Conservation (phyloP, 2,888 invertebrate genomes). For the Perizoma affinitatum region DNA sequence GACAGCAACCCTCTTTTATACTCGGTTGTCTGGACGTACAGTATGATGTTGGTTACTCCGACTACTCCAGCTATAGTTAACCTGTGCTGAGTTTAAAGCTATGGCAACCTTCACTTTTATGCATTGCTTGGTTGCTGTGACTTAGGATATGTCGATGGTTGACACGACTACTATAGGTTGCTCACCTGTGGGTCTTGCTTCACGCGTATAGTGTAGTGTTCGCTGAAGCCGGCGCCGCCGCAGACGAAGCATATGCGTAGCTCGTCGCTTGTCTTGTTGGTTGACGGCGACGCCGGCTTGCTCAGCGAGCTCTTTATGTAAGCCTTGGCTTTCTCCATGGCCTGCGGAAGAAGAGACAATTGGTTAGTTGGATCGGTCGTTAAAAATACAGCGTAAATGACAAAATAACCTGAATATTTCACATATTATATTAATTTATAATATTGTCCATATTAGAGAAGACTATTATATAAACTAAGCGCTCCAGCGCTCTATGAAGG, state of each 20-base stretch:
- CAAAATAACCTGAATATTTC: neutral
- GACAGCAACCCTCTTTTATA: no score
- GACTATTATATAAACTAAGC: no score
- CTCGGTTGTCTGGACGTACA: no score
- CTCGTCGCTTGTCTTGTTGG: conserved; percentile 84
- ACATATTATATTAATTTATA: no score
- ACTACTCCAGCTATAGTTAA: no score
- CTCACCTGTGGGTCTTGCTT: conserved; percentile 74
- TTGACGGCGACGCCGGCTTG: conserved; percentile 83
- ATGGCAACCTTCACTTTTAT: no score
- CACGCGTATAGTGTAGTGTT: conserved; percentile 86
- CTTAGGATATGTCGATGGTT: neutral
- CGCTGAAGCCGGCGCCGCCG: conserved; percentile 89
- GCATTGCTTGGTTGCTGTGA: no score
- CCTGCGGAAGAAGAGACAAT: conserved; percentile 21
- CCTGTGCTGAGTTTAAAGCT: no score
- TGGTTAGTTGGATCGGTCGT: neutral
- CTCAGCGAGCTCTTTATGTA: conserved; percentile 89
- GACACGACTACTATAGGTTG: neutral
- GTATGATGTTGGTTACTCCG: no score
- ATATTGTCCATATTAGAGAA: no score
- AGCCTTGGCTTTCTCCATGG: conserved; percentile 88
- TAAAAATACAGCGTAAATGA: neutral
- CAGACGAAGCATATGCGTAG: conserved; percentile 85
- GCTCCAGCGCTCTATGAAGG: no score